phyloP scores from a whole-genome alignment of 53 echinoderm and acorn worm genomes.

The Henricia sp. region DNA sequence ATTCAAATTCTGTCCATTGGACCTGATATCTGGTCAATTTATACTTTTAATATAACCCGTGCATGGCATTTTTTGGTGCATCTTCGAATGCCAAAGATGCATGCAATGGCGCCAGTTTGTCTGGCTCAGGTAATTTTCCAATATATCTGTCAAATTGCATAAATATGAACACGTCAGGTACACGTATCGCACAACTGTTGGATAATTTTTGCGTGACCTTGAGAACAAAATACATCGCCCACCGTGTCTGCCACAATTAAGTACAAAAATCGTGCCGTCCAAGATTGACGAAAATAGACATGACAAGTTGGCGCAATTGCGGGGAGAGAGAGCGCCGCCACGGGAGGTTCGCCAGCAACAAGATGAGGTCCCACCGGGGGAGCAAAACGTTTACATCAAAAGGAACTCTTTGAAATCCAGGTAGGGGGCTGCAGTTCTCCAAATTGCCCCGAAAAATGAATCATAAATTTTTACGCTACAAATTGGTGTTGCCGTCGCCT shows the following conservation, averaged over 20 bases:
- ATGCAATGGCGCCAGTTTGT: constrained; percentile 11
- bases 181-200: background rate
- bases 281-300: constrained; percentile 12
- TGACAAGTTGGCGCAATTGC: constrained; percentile 46
- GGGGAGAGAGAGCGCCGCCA: background rate
- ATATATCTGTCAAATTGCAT: constrained; percentile 39
- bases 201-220: constrained; percentile 20
- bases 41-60: too few relatives aligned
- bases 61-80: too few relatives aligned
- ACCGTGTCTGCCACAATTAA: constrained; percentile 2
- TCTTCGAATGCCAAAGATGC: background rate
- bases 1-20: too few relatives aligned
- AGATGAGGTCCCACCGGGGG: background rate
- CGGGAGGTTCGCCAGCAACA: background rate
- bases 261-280: background rate
- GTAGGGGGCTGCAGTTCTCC: constrained; percentile 35
- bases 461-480: constrained; percentile 49
- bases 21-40: too few relatives aligned
- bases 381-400: constrained; percentile 36
- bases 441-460: constrained; percentile 52
- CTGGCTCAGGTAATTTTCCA: constrained; percentile 2
- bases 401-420: background rate
- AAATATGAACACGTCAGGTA: background rate
- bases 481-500: constrained; percentile 52
- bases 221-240: constrained; percentile 16